These are phyloP conservation scores for Scaptomyza pallida DNA, from an alignment of 1,140 invertebrate species.

Conservation along the genomic window DNA sequence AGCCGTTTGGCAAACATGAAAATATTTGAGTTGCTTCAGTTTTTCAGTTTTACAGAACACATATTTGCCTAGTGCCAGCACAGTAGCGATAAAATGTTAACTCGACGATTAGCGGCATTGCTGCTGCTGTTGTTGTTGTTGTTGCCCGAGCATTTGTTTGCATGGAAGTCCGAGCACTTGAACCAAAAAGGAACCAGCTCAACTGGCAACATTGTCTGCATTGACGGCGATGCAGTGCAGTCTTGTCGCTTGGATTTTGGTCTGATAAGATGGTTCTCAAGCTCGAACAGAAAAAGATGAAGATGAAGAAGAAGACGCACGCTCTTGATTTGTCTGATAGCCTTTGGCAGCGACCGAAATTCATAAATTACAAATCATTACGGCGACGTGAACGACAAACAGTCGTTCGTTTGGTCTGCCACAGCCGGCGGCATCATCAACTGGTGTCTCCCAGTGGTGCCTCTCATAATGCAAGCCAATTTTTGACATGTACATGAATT, in stretches of 20 bases:
- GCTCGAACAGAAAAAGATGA: background rate
- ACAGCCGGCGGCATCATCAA: constrained; percentile 53
- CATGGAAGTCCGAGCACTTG: constrained; percentile 28
- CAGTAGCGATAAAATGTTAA: constrained; percentile 83
- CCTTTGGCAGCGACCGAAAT: constrained; percentile 66
- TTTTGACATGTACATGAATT: constrained; percentile 82
- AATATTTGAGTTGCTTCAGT: constrained; percentile 74
- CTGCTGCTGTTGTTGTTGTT: background rate
- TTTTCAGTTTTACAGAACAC: constrained; percentile 61
- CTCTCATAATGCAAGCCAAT: constrained; percentile 64
- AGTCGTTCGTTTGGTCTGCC: constrained; percentile 2
- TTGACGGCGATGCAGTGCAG: constrained; percentile 51
- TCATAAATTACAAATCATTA: constrained; percentile 83
- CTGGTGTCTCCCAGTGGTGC: constrained; percentile 8
- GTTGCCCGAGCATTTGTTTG: constrained; percentile 36
- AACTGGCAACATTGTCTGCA: constrained; percentile 6
- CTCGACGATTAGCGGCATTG: constrained; percentile 70
- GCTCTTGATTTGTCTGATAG: constrained; percentile 34
- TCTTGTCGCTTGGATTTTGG: constrained; percentile 19
- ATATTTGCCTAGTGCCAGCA: constrained; percentile 82
- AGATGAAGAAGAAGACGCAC: constrained; percentile 2
- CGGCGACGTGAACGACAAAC: constrained; percentile 41
- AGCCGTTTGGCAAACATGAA: constrained; percentile 71
- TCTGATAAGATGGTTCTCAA: constrained; percentile 57
- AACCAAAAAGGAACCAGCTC: constrained; percentile 8